phyloP scores from a whole-genome alignment of 2,797 vertebrate genomes.

The Scomberomorus guttatus region DNA sequence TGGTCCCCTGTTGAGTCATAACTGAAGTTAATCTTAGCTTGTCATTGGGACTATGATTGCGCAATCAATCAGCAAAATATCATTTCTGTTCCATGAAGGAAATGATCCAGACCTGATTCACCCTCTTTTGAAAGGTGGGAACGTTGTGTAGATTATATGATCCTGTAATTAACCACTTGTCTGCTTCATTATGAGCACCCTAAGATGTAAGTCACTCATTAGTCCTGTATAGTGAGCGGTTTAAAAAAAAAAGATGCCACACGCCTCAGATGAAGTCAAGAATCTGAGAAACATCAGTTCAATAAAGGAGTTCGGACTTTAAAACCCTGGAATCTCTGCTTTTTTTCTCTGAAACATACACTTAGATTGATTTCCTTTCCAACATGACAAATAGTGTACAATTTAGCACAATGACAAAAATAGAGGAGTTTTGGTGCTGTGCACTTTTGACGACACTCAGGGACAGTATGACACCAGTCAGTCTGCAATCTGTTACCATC shows the following conservation, averaged over 20 bases:
- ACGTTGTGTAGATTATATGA: slow-evolving; percentile 1
- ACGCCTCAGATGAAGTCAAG: slow-evolving; percentile 33
- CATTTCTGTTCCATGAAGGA: background rate
- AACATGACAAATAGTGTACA: slow-evolving; percentile 2
- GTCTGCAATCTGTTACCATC: slow-evolving; percentile 23
- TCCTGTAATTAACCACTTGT: slow-evolving; percentile 32
- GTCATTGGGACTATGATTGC: background rate
- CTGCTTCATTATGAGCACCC: slow-evolving; percentile 41
- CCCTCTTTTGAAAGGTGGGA: slow-evolving; percentile 7
- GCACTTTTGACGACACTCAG: slow-evolving; percentile 43
- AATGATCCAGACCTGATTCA: slow-evolving; percentile 10
- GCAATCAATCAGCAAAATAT: background rate
- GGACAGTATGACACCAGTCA: slow-evolving; percentile 6
- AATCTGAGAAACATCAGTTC: slow-evolving; percentile 40
- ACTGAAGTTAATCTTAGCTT: background rate
- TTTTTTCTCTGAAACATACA: slow-evolving; percentile 22
- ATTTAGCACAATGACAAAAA: slow-evolving; percentile 40
- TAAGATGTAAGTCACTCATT: slow-evolving; percentile 27
- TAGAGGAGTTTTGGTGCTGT: slow-evolving; percentile 31
- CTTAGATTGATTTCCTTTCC: slow-evolving; percentile 36
- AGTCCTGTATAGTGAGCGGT: slow-evolving; percentile 20
- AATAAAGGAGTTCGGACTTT: slow-evolving; percentile 24
- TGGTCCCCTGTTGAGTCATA: slow-evolving; percentile 89
- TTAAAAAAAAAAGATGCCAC: slow-evolving; percentile 31
- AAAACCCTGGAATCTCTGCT: slow-evolving; percentile 2